phyloP scores from a whole-genome alignment of 2,888 invertebrate genomes.

The Hoplodrina blanda region DNA sequence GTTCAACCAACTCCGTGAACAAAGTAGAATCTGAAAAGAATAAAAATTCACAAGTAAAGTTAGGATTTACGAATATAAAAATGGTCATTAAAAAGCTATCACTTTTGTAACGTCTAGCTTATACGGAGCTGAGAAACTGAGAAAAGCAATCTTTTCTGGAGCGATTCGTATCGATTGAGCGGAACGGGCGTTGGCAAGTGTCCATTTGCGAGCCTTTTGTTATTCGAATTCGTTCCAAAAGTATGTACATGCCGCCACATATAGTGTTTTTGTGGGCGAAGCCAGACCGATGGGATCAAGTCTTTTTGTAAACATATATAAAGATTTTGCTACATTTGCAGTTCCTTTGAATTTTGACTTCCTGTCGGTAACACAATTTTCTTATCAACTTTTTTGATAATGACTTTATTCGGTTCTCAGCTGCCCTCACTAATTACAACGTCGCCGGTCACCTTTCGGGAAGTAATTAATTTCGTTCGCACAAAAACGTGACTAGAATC shows the following conservation, averaged over 20 bases:
- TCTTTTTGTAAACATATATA: conserved; percentile 53
- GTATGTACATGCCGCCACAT: conserved; percentile 61
- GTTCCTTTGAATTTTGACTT: conserved; percentile 32
- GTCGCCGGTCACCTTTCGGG: conserved; percentile 51
- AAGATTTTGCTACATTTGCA: conserved; percentile 39
- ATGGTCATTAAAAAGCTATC: conserved; percentile 66
- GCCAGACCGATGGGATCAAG: conserved; percentile 36
- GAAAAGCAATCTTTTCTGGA: conserved; percentile 69
- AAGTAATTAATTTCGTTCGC: conserved; percentile 64
- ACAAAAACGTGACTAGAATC: conserved; percentile 63
- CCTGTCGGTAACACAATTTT: conserved; percentile 17
- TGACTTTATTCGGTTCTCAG: conserved; percentile 34
- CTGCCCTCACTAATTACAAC: conserved; percentile 56
- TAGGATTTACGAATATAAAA: conserved; percentile 54
- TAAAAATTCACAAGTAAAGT: conserved; percentile 38
- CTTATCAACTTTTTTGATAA: conserved; percentile 46
- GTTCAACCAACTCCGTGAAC: conserved; percentile 18
- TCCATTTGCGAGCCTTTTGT: conserved; percentile 79
- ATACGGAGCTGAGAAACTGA: conserved; percentile 60
- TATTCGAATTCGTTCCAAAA: conserved; percentile 74
- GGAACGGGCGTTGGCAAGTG: conserved; percentile 75
- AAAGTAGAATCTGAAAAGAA: conserved; percentile 44
- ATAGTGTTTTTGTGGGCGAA: conserved; percentile 57
- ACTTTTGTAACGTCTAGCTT: conserved; percentile 57
- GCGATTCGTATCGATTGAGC: conserved; percentile 74